Percentiles rank a stretch among this genome's conserved stretches.
Evolutionary conservation across 2,113 vertebrate species (phyloP).

Genomic region (Phainopepla nitens): DNA sequence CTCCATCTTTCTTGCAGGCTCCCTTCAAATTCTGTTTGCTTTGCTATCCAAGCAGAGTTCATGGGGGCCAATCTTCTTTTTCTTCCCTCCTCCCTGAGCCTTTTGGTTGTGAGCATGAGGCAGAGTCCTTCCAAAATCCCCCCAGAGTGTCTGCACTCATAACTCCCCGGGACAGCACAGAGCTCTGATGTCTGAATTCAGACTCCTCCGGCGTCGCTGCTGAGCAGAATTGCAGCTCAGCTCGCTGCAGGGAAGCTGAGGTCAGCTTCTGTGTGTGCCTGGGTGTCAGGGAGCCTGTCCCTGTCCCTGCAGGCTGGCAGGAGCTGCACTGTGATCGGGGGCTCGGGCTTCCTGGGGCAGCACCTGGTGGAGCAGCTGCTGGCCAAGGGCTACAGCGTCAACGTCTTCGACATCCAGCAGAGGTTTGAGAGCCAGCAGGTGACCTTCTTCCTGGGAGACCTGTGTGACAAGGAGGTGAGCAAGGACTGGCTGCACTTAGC

Average conservation of each 20-base stretch:
- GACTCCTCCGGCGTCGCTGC: background rate
- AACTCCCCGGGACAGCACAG: background rate
- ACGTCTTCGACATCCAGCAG: slow-evolving; percentile 89
- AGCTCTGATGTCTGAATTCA: fast-evolving
- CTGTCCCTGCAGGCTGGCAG: slow-evolving; percentile 74
- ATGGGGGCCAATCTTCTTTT: background rate
- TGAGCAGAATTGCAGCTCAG: background rate
- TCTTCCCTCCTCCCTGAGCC: background rate
- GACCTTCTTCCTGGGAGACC: slow-evolving; percentile 87
- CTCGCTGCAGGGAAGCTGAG: background rate
- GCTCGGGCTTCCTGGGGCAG: slow-evolving; percentile 90
- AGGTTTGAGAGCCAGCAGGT: slow-evolving; percentile 77
- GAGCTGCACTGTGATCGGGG: slow-evolving; percentile 88
- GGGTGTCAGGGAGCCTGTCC: background rate
- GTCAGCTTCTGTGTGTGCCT: background rate
- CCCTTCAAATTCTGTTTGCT: background rate
- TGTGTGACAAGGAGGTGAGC: slow-evolving; percentile 86
- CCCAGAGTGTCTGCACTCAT: fast-evolving
- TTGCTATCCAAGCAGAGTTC: background rate
- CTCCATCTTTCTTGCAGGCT: background rate
- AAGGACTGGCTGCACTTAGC: fast-evolving
- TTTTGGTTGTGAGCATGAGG: background rate
- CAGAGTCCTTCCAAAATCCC: background rate
- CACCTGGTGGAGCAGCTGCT: slow-evolving; percentile 90
- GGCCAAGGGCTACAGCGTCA: slow-evolving; percentile 82